A percentile compares a stretch with the other conserved stretches of the same genome.
phyloP scores from a whole-genome alignment of 2,113 vertebrate species.

The Anas platyrhynchos region DNA sequence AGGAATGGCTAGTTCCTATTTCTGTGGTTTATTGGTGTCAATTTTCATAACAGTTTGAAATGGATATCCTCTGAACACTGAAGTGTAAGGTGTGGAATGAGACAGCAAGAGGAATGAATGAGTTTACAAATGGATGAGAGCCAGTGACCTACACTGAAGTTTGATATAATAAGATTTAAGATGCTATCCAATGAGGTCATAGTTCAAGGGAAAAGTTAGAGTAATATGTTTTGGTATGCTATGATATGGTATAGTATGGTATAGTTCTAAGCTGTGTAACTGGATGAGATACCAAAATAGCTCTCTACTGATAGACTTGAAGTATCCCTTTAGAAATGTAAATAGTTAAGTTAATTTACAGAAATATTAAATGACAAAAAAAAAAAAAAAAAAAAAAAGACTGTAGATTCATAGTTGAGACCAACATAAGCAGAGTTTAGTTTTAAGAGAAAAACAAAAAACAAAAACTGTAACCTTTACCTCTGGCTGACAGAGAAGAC shows the following conservation, averaged over 20 bases:
- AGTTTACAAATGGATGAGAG: neutral
- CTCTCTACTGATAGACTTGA: neutral
- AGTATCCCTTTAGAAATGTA: neutral
- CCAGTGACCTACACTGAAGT: neutral
- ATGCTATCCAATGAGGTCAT: neutral
- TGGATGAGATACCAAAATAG: neutral
- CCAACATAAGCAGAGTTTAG: neutral
- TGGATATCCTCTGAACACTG: neutral
- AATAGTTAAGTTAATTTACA: neutral
- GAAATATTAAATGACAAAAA: neutral
- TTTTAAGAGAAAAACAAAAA: neutral
- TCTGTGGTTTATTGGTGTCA: neutral
- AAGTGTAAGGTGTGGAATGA: neutral
- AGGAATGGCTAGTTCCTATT: neutral
- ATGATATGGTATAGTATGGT: neutral
- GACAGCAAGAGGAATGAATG: neutral
- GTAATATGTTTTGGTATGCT: fast-evolving
- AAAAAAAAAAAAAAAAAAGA: neutral
- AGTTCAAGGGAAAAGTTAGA: neutral
- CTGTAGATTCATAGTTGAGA: neutral
- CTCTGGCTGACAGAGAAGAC: neutral
- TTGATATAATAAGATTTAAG: neutral
- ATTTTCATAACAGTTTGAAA: neutral
- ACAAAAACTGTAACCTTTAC: neutral
- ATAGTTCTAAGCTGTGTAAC: neutral